Base-by-base conservation (phyloP, 2,113 vertebrate species). In the Fregetta grallaria region DNA sequence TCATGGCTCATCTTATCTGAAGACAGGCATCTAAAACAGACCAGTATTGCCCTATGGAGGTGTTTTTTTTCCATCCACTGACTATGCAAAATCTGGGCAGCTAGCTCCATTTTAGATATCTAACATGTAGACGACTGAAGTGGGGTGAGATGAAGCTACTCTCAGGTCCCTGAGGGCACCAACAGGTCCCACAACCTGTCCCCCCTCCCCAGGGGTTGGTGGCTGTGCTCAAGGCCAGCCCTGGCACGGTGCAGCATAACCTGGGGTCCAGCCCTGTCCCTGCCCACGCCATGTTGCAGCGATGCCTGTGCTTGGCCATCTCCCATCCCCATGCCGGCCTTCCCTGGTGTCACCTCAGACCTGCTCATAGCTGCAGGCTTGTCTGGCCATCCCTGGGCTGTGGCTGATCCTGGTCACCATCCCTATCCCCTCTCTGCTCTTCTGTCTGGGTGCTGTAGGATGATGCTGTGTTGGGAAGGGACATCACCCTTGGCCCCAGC, bases 251-350 rank as follows among this genome's bases (percentile, higher is more conserved):
- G 20, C 16, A 84, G 25, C 9, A 74, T 40, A 45, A 55, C 15
- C 27, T 50, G 30, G 9, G 21, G n/a, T 87, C 23, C 1, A 12
- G 2, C 4, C 18, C 47, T 59, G 38, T 75, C 9, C 11, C n/a
- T 82, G 10, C 15, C 27, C 26, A 19, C 1, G 1, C 4, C 8
- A 3, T 25, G 29, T 38, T 0, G 0, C 29, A 47, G 32, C 0
- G 2, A 18, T 29, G 13, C 11, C 34, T n/a, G 5, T 59, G 34
- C 34, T 62, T 45, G 34, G 4, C 15, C 10, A 4, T 47, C 9
- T 66, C 34, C 42, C 13, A 36, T 58, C 12, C 16, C 12, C 20
- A 49, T 15, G 13, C 9, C 38, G 10, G 9, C 3, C 14, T 19
- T 71, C 16, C 25, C 10, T 0, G 0, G 36, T 4, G 18, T 71